A percentile compares a stretch with the other conserved stretches of the same genome.
phyloP scores from a whole-genome alignment of 2,797 vertebrate species.

The Squalus acanthias region DNA sequence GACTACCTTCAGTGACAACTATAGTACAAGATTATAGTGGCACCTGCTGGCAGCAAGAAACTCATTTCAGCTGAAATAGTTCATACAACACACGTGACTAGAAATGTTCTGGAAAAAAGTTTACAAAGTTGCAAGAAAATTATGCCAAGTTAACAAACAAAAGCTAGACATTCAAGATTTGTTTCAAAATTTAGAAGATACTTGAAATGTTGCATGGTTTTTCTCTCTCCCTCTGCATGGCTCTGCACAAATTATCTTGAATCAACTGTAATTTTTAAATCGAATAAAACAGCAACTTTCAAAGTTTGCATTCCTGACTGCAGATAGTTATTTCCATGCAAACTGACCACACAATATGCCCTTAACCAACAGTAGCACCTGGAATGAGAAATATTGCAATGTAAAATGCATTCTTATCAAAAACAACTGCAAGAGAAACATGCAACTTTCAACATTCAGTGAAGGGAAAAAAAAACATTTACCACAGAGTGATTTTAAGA shows the following conservation, averaged over 20 bases:
- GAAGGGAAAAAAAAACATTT: background rate
- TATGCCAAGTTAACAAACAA: background rate
- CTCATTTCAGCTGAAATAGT: background rate
- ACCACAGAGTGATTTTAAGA: background rate
- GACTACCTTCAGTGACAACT: background rate
- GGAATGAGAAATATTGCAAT: background rate
- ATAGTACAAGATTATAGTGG: background rate
- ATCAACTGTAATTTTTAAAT: background rate
- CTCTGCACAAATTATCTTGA: background rate
- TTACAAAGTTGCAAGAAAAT: background rate
- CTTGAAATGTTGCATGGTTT: background rate
- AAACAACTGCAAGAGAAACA: too few relatives aligned
- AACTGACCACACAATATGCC: background rate
- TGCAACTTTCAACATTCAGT: background rate
- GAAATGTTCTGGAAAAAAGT: background rate
- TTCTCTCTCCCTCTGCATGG: background rate
- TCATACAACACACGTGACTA: background rate
- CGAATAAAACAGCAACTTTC: background rate
- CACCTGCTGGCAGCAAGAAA: conserved; percentile 11
- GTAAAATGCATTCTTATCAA: background rate
- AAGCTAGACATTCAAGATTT: background rate
- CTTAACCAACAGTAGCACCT: background rate
- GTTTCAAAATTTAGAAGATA: background rate
- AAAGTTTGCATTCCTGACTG: background rate
- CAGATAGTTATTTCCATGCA: background rate